phyloP scores from a whole-genome alignment of 2,113 vertebrate species.

The Chitala chitala region DNA sequence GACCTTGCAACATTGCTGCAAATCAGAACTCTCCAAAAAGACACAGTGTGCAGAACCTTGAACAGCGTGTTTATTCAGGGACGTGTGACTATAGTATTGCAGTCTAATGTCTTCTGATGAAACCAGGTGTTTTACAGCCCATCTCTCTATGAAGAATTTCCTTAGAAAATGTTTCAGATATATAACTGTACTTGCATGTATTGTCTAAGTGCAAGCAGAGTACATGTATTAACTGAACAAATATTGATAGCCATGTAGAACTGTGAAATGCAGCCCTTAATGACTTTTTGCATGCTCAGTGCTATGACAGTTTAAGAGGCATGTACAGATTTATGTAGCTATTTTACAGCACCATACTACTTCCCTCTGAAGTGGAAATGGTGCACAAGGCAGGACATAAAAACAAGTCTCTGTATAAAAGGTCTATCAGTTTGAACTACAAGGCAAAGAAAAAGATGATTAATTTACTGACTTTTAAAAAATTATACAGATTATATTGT shows the following conservation, averaged over 20 bases:
- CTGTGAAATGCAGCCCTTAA: no score
- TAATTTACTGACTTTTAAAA: no score
- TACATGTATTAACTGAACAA: no score
- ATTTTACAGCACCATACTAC: background rate
- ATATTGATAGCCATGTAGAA: no score
- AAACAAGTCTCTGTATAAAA: background rate
- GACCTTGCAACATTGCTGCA: background rate
- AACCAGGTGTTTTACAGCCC: background rate
- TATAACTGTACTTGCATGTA: no score
- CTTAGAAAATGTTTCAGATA: slow-evolving; percentile 7
- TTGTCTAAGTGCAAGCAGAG: no score
- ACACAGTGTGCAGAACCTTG: background rate
- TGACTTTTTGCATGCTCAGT: no score
- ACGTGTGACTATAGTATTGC: background rate
- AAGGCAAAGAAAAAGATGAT: background rate
- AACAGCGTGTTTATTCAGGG: background rate
- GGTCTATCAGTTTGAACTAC: background rate
- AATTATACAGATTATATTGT: no score
- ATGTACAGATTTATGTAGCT: background rate
- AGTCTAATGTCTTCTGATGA: background rate
- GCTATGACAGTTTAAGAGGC: background rate
- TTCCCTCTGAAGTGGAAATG: background rate
- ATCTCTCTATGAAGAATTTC: no score
- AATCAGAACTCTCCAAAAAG: no score
- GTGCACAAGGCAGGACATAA: background rate